Evolutionary conservation across 2,113 vertebrate genomes (phyloP), one percentile per base, ranked within the genome.

Genomic region (Tachysurus vachellii): DNA sequence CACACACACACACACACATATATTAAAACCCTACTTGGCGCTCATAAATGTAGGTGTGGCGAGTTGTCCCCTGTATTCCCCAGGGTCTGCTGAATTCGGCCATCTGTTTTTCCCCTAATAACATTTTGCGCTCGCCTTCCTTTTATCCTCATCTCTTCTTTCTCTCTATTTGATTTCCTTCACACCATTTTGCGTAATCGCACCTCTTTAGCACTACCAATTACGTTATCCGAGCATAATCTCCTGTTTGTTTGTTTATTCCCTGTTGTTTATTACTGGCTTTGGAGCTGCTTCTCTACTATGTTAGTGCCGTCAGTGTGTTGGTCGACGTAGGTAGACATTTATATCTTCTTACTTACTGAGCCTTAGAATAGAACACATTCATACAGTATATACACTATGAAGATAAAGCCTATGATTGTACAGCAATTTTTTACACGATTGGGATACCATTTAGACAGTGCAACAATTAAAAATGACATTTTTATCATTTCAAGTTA

Each of bases 101-200:
- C 94, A 95, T 95, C 95, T 95, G 94, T 94, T 95, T 95, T 93
- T 91, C 90, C 47, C 44, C 92, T 95, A 95, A 95, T 94, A 94
- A 94, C 82, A 89, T 85, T 85, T 89, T 89, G 64, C 79, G 66
- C 62, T 54, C 54, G 83, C 92, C 93, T 94, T 94, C 93, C 93
- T 93, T 92, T 92, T 81, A 82, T 87, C 79, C 82, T 89, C 90
- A 66, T 89, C 88, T 87, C 87, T 81, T 47, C 85, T 87, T 87
- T 82, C 62, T 62, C 84, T 76, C 75, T 47, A 75, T 79, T 82
- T 83, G 68, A 68, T 84, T 83, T 86, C 76, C n/a, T 88, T 88
- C 88, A 87, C 88, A 89, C 85, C 85, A 87, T 89, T 84, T 85
- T 82, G 85, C 79, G 82, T 89, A 87, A 80, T 89, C 85, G 42